phyloP scores from a whole-genome alignment of 2,797 vertebrate genomes.

The Serranus cabrilla region DNA sequence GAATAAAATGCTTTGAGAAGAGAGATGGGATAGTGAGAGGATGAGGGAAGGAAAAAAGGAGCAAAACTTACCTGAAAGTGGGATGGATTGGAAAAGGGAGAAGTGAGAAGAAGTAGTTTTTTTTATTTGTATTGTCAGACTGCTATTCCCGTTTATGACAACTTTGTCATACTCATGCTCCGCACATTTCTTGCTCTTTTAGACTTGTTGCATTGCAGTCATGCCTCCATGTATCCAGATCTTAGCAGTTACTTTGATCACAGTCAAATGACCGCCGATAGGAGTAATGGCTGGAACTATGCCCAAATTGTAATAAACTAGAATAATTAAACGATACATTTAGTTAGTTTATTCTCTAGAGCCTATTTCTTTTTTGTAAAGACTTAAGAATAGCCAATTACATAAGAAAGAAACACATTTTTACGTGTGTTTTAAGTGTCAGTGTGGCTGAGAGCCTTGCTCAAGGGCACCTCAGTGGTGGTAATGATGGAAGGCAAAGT shows the following conservation, averaged over 20 bases:
- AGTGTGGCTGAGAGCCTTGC: too few species aligned
- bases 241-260: neutral
- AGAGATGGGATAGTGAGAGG: slow-evolving; percentile 15
- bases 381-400: neutral
- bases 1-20: slow-evolving; percentile 15
- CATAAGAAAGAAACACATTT: neutral
- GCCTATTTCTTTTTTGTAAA: neutral
- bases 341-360: neutral
- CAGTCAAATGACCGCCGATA: neutral
- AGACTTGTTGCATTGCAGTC: neutral
- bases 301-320: neutral
- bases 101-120: neutral
- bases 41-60: neutral
- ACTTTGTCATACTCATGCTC: neutral
- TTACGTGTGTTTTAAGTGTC: too few species aligned
- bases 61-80: slow-evolving; percentile 15
- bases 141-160: neutral
- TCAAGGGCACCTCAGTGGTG: too few species aligned
- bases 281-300: neutral
- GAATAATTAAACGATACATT: neutral
- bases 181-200: neutral
- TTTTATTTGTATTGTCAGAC: slow-evolving; percentile 1
- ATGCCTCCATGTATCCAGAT: neutral
- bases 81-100: neutral
- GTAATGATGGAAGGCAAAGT: too few species aligned